phyloP scores from a whole-genome alignment of 2,113 vertebrate species.

The Suncus etruscus region DNA sequence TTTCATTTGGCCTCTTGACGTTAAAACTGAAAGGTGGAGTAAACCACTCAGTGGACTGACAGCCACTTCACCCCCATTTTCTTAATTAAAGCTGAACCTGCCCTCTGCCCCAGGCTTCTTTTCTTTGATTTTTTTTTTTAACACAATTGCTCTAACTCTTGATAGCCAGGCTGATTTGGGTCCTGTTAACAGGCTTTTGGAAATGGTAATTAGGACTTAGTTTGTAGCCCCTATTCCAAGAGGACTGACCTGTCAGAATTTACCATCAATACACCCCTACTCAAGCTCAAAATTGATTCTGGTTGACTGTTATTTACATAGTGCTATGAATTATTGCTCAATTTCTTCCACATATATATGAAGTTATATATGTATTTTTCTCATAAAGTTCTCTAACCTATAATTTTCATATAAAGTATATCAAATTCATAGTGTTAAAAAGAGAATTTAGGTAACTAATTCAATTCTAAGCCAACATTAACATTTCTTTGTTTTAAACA shows the following conservation, averaged over 20 bases:
- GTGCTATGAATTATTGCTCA: constrained; percentile 56
- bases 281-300: constrained; percentile 62
- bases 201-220: constrained; percentile 57
- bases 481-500: not conserved
- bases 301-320: constrained; percentile 31
- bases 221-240: constrained; percentile 19
- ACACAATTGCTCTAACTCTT: not conserved
- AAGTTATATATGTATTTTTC: not conserved
- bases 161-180: not conserved
- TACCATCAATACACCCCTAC: constrained; percentile 46
- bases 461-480: constrained; percentile 17
- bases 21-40: not conserved
- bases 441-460: constrained; percentile 52
- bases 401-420: constrained; percentile 63
- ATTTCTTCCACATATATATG: constrained; percentile 44
- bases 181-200: constrained; percentile 47
- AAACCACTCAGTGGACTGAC: not conserved
- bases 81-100: constrained; percentile 25
- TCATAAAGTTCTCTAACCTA: constrained; percentile 42
- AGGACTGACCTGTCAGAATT: constrained; percentile 27
- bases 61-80: not conserved
- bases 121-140: not conserved
- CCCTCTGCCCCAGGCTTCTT: not conserved
- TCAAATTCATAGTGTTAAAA: not conserved
- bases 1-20: constrained; percentile 21